A percentile compares a stretch with the other conserved stretches of the same genome.
Conservation (phyloP, 35 echinoderm and acorn worm genomes). For the Ophiothrix spiculata region DNA sequence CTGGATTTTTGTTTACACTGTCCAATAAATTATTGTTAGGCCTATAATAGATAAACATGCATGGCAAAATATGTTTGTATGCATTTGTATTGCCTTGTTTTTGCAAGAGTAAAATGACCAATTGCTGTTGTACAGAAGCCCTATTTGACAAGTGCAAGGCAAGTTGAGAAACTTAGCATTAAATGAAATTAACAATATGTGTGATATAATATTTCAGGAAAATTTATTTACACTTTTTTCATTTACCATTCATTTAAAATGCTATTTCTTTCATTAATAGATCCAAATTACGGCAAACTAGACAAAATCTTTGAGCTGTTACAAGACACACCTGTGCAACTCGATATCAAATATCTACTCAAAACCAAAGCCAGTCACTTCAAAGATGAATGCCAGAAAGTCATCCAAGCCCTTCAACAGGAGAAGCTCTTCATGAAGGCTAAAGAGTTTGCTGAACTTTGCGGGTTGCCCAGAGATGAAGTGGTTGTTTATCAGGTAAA, state of each 20-base stretch:
- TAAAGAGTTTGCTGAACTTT: constrained; percentile 62
- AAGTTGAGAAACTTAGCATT: too few species aligned
- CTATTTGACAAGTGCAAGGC: too few species aligned
- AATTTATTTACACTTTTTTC: too few species aligned
- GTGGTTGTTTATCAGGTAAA: constrained; percentile 72
- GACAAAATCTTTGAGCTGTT: constrained; percentile 48
- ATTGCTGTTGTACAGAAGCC: too few species aligned
- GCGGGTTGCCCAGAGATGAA: constrained; percentile 59
- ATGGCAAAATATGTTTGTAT: too few species aligned
- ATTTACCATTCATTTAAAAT: not conserved
- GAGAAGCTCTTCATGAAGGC: constrained; percentile 63
- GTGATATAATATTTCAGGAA: too few species aligned
- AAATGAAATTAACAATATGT: too few species aligned
- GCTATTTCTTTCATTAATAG: constrained; percentile 24
- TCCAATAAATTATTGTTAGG: too few species aligned
- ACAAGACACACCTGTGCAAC: constrained; percentile 34
- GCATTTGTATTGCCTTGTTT: too few species aligned
- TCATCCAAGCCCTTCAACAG: constrained; percentile 50
- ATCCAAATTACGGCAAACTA: constrained; percentile 66
- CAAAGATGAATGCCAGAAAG: constrained; percentile 36
- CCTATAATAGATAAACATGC: too few species aligned
- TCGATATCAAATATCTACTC: constrained; percentile 15
- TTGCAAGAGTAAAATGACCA: too few species aligned
- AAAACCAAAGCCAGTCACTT: constrained; percentile 19
- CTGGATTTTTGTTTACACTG: too few species aligned